Base-by-base conservation (phyloP, 2,888 invertebrate species). In the Pantelozetes paolii region DNA sequence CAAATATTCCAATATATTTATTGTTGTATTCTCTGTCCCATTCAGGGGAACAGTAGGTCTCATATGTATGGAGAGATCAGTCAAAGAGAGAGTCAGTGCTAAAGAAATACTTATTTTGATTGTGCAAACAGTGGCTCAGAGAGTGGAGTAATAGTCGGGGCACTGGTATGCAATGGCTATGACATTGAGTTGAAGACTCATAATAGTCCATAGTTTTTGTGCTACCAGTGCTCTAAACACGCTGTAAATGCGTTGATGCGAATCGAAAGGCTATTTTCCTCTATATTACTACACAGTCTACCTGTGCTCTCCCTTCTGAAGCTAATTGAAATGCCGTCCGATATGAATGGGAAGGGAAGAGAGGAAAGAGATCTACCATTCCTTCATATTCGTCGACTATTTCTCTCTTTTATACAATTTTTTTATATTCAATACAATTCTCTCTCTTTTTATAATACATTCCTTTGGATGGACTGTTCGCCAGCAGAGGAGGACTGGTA, bases 301-400 rank as follows among this genome's bases (percentile, higher is more conserved):
- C 59, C 54, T 23, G 54, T 54, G 54, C 54, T 20, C 23, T 54
- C 54, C 26, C 54, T 23, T 54, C 54, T 54, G 54, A 54, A 54
- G 59, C 59, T 59, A 59, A 59, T 59, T 59, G 59, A 59, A 59
- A 59, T 59, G 32, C 59, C 59, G 59, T 59, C 59, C 54, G n/a
- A n/a, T n/a, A n/a, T n/a, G n/a, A n/a, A 54, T 26, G 20, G 20
- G 54, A 54, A 54, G 11, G 15, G 30, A 30, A 59, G 59, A 30
- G 30, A 30, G 30, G 30, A 59, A 11, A 30, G 3, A 59, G 59
- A 30, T 28, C 59, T 59, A 3, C 30, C 59, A n/a, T n/a, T n/a
- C n/a, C n/a, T n/a, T n/a, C n/a, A n/a, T n/a, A n/a, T n/a, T 28
- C 32, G 3, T 30, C 15, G 13, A 30, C 11, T 57, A 20, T 28